Evolutionary conservation across 1,140 invertebrate species (phyloP).

Genomic region (Chlorops oryzae): DNA sequence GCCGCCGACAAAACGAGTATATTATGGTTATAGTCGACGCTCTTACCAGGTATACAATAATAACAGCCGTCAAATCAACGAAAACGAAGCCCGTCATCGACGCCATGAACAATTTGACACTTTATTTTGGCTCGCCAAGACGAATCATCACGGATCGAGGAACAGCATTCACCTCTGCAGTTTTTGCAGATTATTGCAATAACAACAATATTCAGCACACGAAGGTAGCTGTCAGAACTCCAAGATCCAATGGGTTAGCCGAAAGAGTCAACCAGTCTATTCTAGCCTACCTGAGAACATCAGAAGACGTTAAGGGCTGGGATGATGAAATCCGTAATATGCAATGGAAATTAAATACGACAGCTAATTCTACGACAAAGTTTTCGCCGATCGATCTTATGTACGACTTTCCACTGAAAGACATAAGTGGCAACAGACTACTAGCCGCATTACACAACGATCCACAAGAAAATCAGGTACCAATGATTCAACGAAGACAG

Average conservation of each 20-base stretch:
- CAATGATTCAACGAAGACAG: neutral
- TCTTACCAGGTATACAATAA: no score
- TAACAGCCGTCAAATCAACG: no score
- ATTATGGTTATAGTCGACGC: no score
- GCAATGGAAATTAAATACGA: neutral
- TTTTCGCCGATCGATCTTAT: neutral
- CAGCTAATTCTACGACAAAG: neutral
- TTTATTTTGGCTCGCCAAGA: no score
- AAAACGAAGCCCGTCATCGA: no score
- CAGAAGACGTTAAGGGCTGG: neutral
- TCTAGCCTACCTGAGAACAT: neutral
- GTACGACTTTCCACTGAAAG: neutral
- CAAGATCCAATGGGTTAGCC: neutral
- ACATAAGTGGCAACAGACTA: neutral
- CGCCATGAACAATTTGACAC: no score
- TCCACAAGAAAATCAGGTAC: neutral
- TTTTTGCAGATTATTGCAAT: no score
- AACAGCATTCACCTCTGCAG: no score
- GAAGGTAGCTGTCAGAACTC: neutral
- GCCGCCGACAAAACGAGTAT: no score
- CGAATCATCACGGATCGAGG: no score
- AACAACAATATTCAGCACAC: slow-evolving; percentile 1
- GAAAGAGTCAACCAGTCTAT: neutral
- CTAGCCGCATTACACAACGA: neutral
- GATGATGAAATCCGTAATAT: neutral